Percentiles rank a stretch among this genome's conserved stretches.
phyloP scores from a whole-genome alignment of 2,113 vertebrate species.

The Mastomys natalensis region DNA sequence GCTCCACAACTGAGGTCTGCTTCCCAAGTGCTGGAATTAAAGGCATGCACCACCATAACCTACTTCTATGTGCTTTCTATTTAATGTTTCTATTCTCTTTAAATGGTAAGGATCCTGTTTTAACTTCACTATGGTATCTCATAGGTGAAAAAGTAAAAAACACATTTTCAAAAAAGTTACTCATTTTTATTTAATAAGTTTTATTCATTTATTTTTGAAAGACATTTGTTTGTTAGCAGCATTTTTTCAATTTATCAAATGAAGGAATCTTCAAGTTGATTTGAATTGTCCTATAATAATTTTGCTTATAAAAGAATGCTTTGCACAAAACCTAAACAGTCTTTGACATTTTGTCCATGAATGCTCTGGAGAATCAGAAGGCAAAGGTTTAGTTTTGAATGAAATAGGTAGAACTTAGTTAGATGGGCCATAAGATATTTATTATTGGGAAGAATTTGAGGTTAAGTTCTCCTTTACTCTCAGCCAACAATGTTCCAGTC shows the following conservation, averaged over 20 bases:
- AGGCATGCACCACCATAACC: neutral
- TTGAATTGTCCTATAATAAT: neutral
- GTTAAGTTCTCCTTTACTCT: neutral
- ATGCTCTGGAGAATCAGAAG: neutral
- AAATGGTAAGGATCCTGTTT: neutral
- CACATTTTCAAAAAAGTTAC: neutral
- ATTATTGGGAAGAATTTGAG: conserved; percentile 5
- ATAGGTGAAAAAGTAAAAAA: neutral
- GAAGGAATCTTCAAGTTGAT: neutral
- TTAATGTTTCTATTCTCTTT: neutral
- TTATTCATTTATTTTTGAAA: neutral
- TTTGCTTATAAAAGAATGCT: neutral
- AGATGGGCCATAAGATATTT: neutral
- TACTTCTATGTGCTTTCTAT: neutral
- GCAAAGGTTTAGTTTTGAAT: conserved; percentile 2
- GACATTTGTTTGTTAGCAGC: neutral
- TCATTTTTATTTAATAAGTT: neutral
- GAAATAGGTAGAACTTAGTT: conserved; percentile 1
- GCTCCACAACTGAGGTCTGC: neutral
- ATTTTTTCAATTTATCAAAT: conserved; percentile 19
- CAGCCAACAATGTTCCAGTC: neutral
- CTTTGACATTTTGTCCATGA: neutral
- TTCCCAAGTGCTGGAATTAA: neutral
- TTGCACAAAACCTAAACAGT: neutral
- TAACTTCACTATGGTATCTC: neutral